These are phyloP conservation scores for Rhinophrynus dorsalis DNA, from an alignment of 2,797 vertebrate species.

Conservation along the genomic window DNA sequence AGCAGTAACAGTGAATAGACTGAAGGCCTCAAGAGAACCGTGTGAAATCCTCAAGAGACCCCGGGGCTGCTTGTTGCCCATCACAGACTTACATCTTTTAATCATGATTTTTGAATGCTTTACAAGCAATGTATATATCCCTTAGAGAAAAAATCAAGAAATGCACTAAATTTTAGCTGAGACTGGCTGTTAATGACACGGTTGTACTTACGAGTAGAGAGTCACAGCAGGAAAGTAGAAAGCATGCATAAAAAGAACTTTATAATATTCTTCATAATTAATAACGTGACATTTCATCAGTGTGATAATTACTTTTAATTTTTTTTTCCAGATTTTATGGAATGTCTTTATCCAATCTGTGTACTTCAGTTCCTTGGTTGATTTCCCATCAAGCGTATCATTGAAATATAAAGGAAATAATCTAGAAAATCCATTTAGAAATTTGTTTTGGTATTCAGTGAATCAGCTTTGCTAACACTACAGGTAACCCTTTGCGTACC, in stretches of 20 bases:
- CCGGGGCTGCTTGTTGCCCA: too few species aligned
- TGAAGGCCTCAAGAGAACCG: too few species aligned
- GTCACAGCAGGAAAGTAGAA: slow-evolving; percentile 23
- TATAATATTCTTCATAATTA: slow-evolving; percentile 33
- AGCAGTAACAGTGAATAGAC: too few species aligned
- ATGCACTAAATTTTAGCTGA: slow-evolving; percentile 2
- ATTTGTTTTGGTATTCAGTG: neutral
- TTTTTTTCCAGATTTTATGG: neutral
- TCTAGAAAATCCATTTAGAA: neutral
- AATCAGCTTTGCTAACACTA: neutral
- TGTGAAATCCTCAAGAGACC: too few species aligned
- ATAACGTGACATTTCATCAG: slow-evolving; percentile 31
- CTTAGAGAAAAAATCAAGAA: slow-evolving; percentile 10
- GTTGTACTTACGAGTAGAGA: neutral
- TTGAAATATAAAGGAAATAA: neutral
- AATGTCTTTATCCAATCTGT: neutral
- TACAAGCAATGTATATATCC: neutral
- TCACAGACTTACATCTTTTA: neutral
- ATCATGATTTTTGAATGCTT: neutral
- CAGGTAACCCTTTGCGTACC: too few species aligned
- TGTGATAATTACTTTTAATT: slow-evolving; percentile 17
- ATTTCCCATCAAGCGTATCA: neutral
- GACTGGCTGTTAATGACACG: slow-evolving; percentile 14
- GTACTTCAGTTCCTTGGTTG: neutral
- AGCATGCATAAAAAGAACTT: slow-evolving; percentile 13